A percentile compares a stretch with the other conserved stretches of the same genome.
Evolutionary conservation across 2,888 invertebrate genomes (phyloP).

Genomic region (Tetragnatha montana): DNA sequence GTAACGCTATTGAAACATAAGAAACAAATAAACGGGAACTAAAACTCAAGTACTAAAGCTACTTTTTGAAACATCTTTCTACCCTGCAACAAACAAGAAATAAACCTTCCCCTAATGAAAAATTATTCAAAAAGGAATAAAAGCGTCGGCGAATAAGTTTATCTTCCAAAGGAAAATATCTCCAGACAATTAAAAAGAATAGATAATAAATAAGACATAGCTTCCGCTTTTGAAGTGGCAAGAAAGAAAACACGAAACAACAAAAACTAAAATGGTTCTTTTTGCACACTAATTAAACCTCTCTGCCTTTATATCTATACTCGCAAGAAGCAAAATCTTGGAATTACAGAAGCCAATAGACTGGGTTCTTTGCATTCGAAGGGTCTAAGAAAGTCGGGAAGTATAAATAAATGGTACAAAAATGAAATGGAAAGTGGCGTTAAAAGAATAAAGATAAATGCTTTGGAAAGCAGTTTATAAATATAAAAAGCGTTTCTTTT

Average conservation of each 20-base stretch:
- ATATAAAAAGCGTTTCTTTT: not conserved
- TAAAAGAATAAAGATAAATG: not conserved
- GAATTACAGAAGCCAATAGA: not conserved
- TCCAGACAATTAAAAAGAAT: not conserved
- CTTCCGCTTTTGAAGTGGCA: not conserved
- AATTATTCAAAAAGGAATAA: not conserved
- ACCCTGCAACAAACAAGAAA: no score
- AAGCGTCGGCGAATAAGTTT: not conserved
- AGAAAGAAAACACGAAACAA: not conserved
- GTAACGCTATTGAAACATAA: no score
- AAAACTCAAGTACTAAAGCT: no score
- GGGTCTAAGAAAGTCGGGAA: not conserved
- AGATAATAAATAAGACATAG: not conserved
- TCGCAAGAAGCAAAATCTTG: not conserved
- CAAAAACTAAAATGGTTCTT: not conserved
- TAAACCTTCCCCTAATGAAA: not conserved
- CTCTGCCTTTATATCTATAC: not conserved
- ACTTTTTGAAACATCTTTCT: no score
- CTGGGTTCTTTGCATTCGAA: not conserved
- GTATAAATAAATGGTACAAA: constrained; percentile 2
- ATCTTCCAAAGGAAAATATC: not conserved
- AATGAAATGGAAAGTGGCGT: constrained; percentile 9
- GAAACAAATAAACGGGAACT: no score
- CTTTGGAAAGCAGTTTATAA: not conserved
- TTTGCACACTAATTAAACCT: not conserved